Evolutionary conservation across 2,888 invertebrate species (phyloP), one percentile per base, ranked within the genome.

Genomic region (Platycheirus albimanus): DNA sequence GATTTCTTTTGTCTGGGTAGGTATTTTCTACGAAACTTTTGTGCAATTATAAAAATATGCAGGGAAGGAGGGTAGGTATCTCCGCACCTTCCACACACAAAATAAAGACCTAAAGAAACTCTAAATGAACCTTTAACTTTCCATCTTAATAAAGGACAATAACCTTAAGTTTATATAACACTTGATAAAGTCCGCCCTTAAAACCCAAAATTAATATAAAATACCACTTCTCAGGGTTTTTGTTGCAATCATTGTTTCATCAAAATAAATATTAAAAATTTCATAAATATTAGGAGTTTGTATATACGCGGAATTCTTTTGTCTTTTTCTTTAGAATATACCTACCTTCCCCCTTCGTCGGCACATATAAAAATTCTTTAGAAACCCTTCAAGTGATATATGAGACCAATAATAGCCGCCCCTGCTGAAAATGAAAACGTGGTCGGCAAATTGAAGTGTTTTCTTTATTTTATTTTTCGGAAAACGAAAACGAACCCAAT

Each of bases 381-480:
- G 88, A 89, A 89, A 87, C 89, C 89, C 87, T 88, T 87, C 87
- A 89, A 89, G 87, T 89, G 89, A 89, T 89, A 89, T 89, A 89
- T 88, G 89, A 89, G 88, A 87, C 88, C 87, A 89, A 89, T 88
- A 88, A 80, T 87, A 89, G 86, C 86, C 86, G 85, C 85, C 80
- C 84, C 76, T 71, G 71, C 28, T 41, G 7, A 41, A 41, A 41
- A 36, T 10, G 33, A 49, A 61, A 72, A 41, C 51, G 54, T 74
- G 41, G 45, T 24, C 54, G 54, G 56, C n/a, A 67, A 72, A 74
- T 63, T 80, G 43, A 70, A 75, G 70, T 58, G 36, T 66, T 47
- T 78, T 67, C 33, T 61, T 33, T 10, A 36, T 51, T 51, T 64
- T 19, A n/a, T n/a, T n/a, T n/a, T n/a, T n/a, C n/a, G n/a, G n/a